Evolutionary conservation across 2,888 invertebrate species (phyloP).

Genomic region (Eupithecia tripunctaria): DNA sequence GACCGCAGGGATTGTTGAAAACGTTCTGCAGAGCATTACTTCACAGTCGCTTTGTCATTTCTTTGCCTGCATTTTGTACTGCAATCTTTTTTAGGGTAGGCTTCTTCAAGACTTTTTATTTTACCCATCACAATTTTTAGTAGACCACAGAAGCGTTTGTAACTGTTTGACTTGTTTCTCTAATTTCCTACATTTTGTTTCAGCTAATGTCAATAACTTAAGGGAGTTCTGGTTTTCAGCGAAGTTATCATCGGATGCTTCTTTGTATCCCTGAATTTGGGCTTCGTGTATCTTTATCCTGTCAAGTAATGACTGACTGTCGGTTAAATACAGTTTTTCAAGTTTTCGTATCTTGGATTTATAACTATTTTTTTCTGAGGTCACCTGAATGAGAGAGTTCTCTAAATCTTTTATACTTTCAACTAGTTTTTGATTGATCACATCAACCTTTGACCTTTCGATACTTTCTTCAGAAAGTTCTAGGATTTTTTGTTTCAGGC

Average conservation of each 20-base stretch:
- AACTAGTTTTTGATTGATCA: not conserved
- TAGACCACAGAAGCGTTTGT: not conserved
- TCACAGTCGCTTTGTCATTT: not conserved
- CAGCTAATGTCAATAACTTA: not conserved
- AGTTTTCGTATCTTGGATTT: conserved; percentile 16
- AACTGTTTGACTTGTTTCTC: conserved; percentile 2
- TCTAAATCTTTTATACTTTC: conserved; percentile 22
- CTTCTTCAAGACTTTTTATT: conserved; percentile 12
- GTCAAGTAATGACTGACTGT: conserved; percentile 21
- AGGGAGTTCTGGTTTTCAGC: conserved; percentile 6
- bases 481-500: not conserved
- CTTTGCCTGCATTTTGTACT: conserved; percentile 7
- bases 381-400: not conserved
- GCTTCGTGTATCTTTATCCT: conserved; percentile 21
- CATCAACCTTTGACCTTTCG: not conserved
- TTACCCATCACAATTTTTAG: conserved; percentile 4
- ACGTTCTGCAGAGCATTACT: not conserved
- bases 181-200: conserved; percentile 17
- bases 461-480: not conserved
- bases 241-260: conserved; percentile 5
- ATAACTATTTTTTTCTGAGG: conserved; percentile 3
- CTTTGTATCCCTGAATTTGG: not conserved
- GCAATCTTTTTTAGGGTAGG: not conserved
- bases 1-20: not conserved
- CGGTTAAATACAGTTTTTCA: conserved; percentile 20